Evolutionary conservation across 2,888 invertebrate species (phyloP), one percentile per base, ranked within the genome.

Genomic region (Cryptocephalus primarius): DNA sequence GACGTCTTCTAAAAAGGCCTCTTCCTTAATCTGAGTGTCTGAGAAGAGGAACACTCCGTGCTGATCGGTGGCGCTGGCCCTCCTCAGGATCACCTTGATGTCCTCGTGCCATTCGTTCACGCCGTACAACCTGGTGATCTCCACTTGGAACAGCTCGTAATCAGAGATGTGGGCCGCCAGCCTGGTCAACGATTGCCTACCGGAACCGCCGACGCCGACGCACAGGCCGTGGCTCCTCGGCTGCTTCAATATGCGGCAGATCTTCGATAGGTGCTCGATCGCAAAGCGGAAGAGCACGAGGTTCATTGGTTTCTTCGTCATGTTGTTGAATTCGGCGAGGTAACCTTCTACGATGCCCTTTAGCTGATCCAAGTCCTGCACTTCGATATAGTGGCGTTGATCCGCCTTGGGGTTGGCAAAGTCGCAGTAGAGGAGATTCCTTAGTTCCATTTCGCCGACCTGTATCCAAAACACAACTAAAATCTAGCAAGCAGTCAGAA

Each of bases 221-320:
- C 61, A 63, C 10, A 61, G 49, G 36, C 85, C 90, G 72, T 95
- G 94, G 63, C 89, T 89, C 56, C 89, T 78, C 8, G 94, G 93
- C 71, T 93, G 93, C 63, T 91, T 88, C 59, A 95, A 74, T 62
- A 95, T 88, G 55, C 94, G 84, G 61, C 87, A 85, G 57, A 95
- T 85, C 57, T 89, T 82, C 1, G 93, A 92, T 60, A 95, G 77
- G 73, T 95, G 95, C 72, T 95, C 94, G 55, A 95, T 81, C 0
- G 93, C 94, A 70, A 92, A 96, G 65, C 93, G 90, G 69, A 91
- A 91, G 33, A 95, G 72, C 2, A 95, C 94, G 45, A 95, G 76
- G 69, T 92, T 88, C 95, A 95, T 95, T 0, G 94, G 94, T 63
- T 93, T 94, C 69, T 92, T 95, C 9, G 89, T 87, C 88, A 95